phyloP scores from a whole-genome alignment of 2,888 invertebrate species.

The Operophtera brumata region DNA sequence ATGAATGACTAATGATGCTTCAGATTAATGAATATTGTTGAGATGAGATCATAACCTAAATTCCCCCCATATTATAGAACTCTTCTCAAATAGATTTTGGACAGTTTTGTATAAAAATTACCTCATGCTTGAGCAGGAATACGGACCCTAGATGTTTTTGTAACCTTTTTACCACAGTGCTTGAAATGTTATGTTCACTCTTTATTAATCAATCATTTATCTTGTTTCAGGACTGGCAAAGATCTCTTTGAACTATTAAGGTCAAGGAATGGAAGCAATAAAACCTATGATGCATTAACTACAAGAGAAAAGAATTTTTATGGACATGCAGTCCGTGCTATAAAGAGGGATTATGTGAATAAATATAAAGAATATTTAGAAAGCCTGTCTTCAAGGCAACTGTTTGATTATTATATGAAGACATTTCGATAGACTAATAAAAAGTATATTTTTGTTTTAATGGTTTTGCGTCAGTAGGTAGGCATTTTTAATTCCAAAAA shows the following conservation, averaged over 20 bases:
- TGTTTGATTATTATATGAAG: conserved; percentile 58
- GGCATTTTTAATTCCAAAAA: neutral
- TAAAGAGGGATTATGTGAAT: conserved; percentile 61
- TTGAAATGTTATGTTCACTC: neutral
- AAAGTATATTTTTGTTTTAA: no score
- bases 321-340: conserved; percentile 43
- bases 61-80: no score
- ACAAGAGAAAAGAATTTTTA: conserved; percentile 48
- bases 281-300: conserved; percentile 32
- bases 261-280: conserved; percentile 5
- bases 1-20: no score
- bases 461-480: no score
- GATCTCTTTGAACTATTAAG: conserved; percentile 56
- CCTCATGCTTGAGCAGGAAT: no score
- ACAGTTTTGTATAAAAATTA: no score
- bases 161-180: no score
- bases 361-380: conserved; percentile 62
- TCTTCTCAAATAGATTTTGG: no score
- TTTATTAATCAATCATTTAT: conserved; percentile 5
- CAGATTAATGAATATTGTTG: no score
- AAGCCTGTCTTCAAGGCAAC: conserved; percentile 50
- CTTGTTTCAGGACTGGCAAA: conserved; percentile 49
- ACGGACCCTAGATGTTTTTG: no score
- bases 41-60: no score
- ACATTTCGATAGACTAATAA: conserved; percentile 12